Conservation (phyloP, 2,797 vertebrate species). For the Helarctos malayanus region DNA sequence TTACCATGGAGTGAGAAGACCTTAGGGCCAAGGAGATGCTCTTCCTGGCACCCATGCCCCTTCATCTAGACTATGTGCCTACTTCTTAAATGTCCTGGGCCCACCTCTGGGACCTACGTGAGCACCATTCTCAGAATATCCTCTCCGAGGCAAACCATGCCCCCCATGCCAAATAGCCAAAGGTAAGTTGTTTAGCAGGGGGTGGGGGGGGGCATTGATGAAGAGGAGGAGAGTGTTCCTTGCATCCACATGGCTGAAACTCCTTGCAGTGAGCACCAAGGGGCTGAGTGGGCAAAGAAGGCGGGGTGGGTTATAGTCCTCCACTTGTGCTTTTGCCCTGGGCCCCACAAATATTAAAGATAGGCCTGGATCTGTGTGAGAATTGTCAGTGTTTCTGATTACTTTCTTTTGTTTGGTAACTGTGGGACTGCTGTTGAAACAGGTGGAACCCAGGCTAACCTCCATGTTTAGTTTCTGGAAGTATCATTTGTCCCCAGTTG, state of each 20-base stretch:
- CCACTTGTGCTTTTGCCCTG: neutral
- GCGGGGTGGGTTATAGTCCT: neutral
- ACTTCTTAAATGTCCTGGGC: neutral
- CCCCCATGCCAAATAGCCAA: neutral
- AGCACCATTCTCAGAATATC: neutral
- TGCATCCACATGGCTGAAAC: neutral
- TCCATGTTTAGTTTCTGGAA: conserved; percentile 19
- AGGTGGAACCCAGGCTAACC: neutral
- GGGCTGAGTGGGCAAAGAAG: neutral
- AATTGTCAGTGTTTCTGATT: neutral
- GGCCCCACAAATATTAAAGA: neutral
- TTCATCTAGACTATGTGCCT: neutral
- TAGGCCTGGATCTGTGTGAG: neutral
- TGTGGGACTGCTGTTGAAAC: neutral
- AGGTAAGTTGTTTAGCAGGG: neutral
- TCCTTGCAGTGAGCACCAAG: neutral
- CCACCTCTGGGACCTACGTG: neutral
- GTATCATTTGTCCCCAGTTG: neutral
- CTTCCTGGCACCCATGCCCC: neutral
- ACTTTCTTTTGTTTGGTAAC: neutral
- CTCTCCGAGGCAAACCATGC: neutral
- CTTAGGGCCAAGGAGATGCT: neutral
- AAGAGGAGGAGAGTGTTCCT: neutral
- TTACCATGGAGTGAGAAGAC: neutral
- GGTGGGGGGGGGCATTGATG: neutral